A percentile compares a stretch with the other conserved stretches of the same genome.
phyloP scores from a whole-genome alignment of 2,888 invertebrate genomes.

The Polydrusus cervinus region DNA sequence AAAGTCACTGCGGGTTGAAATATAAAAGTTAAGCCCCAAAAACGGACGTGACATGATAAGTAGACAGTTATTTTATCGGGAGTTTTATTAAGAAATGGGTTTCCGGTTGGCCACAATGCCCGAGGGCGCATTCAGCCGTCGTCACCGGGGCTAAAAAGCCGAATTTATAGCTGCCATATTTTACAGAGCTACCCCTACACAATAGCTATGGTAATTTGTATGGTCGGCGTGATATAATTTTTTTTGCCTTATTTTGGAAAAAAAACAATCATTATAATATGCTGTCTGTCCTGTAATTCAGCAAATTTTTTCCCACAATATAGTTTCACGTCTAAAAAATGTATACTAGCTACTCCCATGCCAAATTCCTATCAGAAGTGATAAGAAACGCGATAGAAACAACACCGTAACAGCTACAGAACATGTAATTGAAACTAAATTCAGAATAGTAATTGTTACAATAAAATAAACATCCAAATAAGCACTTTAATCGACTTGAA shows the following conservation, averaged over 20 bases:
- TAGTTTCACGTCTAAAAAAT: no score
- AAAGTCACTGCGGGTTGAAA: constrained; percentile 37
- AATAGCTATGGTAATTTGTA: constrained; percentile 53
- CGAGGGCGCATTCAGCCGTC: constrained; percentile 55
- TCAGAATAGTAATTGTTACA: background rate
- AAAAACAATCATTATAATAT: constrained; percentile 3
- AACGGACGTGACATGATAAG: constrained; percentile 56
- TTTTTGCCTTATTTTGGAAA: constrained; percentile 10
- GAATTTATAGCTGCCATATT: constrained; percentile 53
- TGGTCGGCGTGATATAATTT: constrained; percentile 41
- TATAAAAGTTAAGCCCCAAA: constrained; percentile 49
- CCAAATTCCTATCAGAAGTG: no score
- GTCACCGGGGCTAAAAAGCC: constrained; percentile 53
- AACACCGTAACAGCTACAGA: no score
- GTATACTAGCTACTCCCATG: no score
- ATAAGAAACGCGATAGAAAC: no score
- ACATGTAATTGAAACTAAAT: no score
- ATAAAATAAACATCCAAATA: background rate
- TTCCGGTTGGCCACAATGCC: constrained; percentile 59
- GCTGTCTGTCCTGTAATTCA: no score
- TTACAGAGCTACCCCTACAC: constrained; percentile 52
- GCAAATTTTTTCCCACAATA: no score
- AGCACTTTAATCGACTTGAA: constrained; percentile 9
- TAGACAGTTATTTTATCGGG: constrained; percentile 57
- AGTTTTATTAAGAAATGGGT: constrained; percentile 58